Conservation (phyloP, 2,797 vertebrate genomes). For the Pangasius djambal region DNA sequence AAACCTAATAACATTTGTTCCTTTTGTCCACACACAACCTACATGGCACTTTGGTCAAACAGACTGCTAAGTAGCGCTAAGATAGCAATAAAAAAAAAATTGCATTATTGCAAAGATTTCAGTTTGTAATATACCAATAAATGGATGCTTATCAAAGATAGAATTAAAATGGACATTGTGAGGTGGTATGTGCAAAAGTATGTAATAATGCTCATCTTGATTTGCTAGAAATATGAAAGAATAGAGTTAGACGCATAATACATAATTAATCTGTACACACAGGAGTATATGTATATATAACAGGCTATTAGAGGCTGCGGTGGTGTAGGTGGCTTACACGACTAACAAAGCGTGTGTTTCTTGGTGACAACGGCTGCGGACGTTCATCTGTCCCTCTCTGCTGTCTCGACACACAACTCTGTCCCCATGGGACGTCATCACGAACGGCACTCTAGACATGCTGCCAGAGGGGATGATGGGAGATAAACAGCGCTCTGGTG, state of each 20-base stretch:
- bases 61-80: constrained; percentile 8
- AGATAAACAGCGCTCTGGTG: constrained; percentile 50
- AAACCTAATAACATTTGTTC: constrained; percentile 85
- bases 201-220: not conserved
- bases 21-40: constrained; percentile 80
- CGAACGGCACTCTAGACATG: constrained; percentile 37
- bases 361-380: not conserved
- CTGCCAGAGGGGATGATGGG: constrained; percentile 46
- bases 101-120: not conserved
- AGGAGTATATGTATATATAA: not conserved
- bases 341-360: constrained; percentile 13
- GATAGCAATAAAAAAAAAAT: not conserved
- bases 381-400: constrained; percentile 22
- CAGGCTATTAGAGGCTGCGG: not conserved
- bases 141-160: not conserved
- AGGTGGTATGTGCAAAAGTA: not conserved
- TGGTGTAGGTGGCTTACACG: not conserved
- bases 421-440: constrained; percentile 38
- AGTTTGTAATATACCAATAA: constrained; percentile 3
- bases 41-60: constrained; percentile 42
- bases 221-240: not conserved
- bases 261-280: not conserved
- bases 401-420: constrained; percentile 23
- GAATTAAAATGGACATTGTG: not conserved
- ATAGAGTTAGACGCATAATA: not conserved